These are phyloP conservation scores for Hecatera dysodea DNA, from an alignment of 2,888 invertebrate species.

Conservation along the genomic window DNA sequence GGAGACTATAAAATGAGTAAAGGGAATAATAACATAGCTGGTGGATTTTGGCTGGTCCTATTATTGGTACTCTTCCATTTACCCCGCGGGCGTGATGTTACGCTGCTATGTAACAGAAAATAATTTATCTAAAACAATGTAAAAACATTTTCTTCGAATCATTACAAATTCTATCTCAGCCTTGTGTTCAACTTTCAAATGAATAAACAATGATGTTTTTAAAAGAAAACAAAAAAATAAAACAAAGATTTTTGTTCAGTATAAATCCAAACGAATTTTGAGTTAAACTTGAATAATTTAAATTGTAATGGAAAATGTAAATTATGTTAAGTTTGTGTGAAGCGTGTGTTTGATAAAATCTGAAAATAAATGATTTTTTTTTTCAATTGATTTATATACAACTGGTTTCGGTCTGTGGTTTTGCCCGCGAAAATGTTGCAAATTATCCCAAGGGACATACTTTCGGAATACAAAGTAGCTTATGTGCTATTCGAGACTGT, in stretches of 20 bases:
- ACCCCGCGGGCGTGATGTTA: too few relatives aligned
- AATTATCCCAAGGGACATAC: too few relatives aligned
- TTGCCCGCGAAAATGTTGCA: too few relatives aligned
- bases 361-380: slow-evolving; percentile 24
- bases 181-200: slow-evolving; percentile 40
- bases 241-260: slow-evolving; percentile 29
- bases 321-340: slow-evolving; percentile 44
- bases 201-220: slow-evolving; percentile 45
- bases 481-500: too few relatives aligned
- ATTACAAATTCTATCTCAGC: slow-evolving; percentile 43
- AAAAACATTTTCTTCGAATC: slow-evolving; percentile 21
- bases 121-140: not conserved
- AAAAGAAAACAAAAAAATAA: slow-evolving; percentile 46
- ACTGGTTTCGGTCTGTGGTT: too few relatives aligned
- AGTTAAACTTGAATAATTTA: slow-evolving; percentile 48
- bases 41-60: too few relatives aligned
- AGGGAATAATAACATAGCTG: too few relatives aligned
- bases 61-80: too few relatives aligned
- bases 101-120: too few relatives aligned
- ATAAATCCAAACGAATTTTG: slow-evolving; percentile 31
- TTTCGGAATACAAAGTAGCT: too few relatives aligned
- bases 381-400: slow-evolving; percentile 5
- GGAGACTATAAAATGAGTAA: too few relatives aligned
- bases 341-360: slow-evolving; percentile 37
- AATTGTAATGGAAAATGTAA: slow-evolving; percentile 55